Base-by-base conservation (phyloP, 23 tunicate species). In the Styela clava region DNA sequence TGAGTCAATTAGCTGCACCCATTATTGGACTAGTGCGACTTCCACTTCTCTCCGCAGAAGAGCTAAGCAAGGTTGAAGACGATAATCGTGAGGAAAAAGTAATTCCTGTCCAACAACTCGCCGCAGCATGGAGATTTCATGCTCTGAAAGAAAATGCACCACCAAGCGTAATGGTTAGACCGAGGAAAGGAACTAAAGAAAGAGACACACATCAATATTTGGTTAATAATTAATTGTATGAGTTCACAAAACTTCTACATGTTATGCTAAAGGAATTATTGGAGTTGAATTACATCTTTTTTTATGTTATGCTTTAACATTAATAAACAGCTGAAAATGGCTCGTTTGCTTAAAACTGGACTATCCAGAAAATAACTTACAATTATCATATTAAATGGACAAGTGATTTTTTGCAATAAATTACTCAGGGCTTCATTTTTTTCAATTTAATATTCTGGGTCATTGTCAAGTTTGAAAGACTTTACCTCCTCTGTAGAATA, bases 101-200 rank as follows among this genome's bases (percentile, higher is more conserved):
- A 25, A 94, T 94, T 52, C 94, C 98, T 7, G 94, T 87, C 85
- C 85, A 87, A 62, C 91, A 86, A 61, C 65, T 92, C 74, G 97
- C 97, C 20, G 88, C 85, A 35, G 97, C 97, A 2, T 92, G 97
- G 97, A 69, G 91, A 31, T 87, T 92, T 74, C 97, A 92, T 67
- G 97, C 97, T 12, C 71, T 92, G 26, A 92, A 92, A 78, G 90
- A 91, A 64, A 85, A 85, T 65, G 82, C 89, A 7, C 89, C 97
- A 19, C 21, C 77, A 5, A 80, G 86, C 44, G 78, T 80, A 64
- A 82, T 68, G 28, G 88, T 85, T 12, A 63, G 83, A 33, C 72
- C 88, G 16, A 63, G 97, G 30, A 69, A 29, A 16, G 97, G 97
- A 24, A 91, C 97, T 16, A 33, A 33, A 31, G 62, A 52, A 21